Evolutionary conservation across 2,888 invertebrate species (phyloP).

Genomic region (Euproctis similis): DNA sequence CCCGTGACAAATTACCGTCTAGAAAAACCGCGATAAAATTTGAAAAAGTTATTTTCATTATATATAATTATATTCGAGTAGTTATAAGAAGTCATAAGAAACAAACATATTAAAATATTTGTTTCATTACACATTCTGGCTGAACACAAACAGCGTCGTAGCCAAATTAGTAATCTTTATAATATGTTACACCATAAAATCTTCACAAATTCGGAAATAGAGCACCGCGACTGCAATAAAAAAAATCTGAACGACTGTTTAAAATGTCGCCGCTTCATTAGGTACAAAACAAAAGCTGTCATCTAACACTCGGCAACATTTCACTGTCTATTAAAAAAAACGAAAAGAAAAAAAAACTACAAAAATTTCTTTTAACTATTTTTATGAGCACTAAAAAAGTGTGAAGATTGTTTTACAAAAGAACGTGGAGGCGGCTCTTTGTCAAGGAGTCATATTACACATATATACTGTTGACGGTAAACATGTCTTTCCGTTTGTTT

Average conservation of each 20-base stretch:
- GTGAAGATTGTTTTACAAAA: conserved; percentile 72
- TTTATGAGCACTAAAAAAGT: conserved; percentile 72
- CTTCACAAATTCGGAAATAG: conserved; percentile 54
- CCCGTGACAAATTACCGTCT: too few species aligned
- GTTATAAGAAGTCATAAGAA: too few species aligned
- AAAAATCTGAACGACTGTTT: conserved; percentile 52
- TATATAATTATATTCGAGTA: too few species aligned
- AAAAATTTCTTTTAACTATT: conserved; percentile 72
- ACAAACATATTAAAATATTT: too few species aligned
- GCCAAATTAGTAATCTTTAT: background rate
- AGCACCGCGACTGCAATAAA: conserved; percentile 52
- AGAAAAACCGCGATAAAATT: too few species aligned
- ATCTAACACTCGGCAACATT: conserved; percentile 72
- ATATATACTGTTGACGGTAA: conserved; percentile 64
- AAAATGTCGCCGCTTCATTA: conserved; percentile 69
- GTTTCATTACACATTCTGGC: too few species aligned
- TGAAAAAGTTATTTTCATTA: too few species aligned
- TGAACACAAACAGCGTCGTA: background rate
- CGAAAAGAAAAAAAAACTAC: too few species aligned
- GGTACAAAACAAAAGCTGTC: conserved; percentile 75
- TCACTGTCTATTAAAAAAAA: conserved; percentile 73
- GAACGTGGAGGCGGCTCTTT: conserved; percentile 70
- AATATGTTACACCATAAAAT: conserved; percentile 21
- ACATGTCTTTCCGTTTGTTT: conserved; percentile 66
- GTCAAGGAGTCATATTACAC: conserved; percentile 60